Evolutionary conservation across 2,113 vertebrate species (phyloP), one percentile per base, ranked within the genome.

Genomic region (Dasyprocta punctata): DNA sequence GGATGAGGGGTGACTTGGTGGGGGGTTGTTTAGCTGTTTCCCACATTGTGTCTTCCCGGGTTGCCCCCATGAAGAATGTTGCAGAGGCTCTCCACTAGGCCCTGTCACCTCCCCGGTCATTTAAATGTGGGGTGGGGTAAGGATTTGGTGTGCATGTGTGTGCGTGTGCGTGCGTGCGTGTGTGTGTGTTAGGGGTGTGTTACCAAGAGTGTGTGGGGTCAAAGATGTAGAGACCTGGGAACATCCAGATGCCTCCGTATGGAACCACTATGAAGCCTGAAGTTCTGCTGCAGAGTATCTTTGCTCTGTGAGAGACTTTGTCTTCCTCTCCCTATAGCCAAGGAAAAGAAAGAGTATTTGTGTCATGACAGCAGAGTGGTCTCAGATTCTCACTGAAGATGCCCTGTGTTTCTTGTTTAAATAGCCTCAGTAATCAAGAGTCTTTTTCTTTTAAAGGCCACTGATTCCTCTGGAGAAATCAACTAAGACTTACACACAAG

Each of bases 331-430:
- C 81, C 54, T 78, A 12, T 56, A 38, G 36, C 61, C 75, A 52
- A 92, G 86, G 63, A 36, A 84, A 84, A 97, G 94, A 97, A 96
- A 87, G 95, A 93, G 96, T 24, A 19, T 95, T 95, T 98, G 96
- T 98, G 22, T 47, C 78, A 4, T 8, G 71, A 69, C 86, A 92
- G 92, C 73, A 36, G 69, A 69, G 81, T 78, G 54, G 82, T 78
- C 93, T 90, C 61, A 61, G 26, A 44, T 69, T 38, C 93, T 95
- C 89, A 81, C 96, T 98, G 96, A 97, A 89, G 95, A 88, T 71
- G 85, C 86, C 91, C 92, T 96, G 97, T 97, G 92, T 95, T 93
- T 95, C 90, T 84, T 91, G 26, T 84, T 94, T 87, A 92, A 96
- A 96, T 89, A 75, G 86, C n/a, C 33, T 69, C 86, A 52, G 56